Evolutionary conservation across 2,797 vertebrate species (phyloP).

Genomic region (Nyctalus aviator): DNA sequence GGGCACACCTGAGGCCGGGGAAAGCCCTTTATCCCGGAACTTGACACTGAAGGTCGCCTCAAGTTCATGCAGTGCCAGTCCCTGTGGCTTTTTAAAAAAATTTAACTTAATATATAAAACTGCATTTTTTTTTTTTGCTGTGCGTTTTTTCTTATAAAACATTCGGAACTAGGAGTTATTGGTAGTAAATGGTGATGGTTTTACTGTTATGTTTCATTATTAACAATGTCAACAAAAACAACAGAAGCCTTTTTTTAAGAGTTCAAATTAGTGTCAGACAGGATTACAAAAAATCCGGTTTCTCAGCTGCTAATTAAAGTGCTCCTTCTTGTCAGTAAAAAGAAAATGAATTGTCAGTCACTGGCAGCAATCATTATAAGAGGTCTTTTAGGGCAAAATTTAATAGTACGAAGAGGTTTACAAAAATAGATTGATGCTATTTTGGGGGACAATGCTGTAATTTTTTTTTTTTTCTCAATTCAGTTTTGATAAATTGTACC

Average conservation of each 20-base stretch:
- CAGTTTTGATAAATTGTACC: conserved; percentile 88
- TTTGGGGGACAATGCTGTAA: conserved; percentile 87
- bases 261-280: conserved; percentile 87
- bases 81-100: conserved; percentile 56
- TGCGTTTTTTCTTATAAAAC: conserved; percentile 80
- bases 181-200: conserved; percentile 80
- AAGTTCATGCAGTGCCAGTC: conserved; percentile 85
- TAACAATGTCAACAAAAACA: conserved; percentile 81
- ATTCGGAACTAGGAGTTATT: conserved; percentile 81
- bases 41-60: conserved; percentile 77
- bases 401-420: conserved; percentile 88
- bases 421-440: conserved; percentile 90
- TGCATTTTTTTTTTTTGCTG: conserved; percentile 71
- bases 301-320: conserved; percentile 87
- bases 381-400: conserved; percentile 88
- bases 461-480: conserved; percentile 86
- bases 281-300: conserved; percentile 84
- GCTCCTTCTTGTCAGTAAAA: conserved; percentile 86
- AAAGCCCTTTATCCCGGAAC: conserved; percentile 86
- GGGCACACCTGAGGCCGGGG: conserved; percentile 81
- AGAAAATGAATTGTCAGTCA: conserved; percentile 87
- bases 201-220: conserved; percentile 85
- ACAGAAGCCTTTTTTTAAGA: conserved; percentile 87
- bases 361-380: conserved; percentile 87
- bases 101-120: conserved; percentile 61